Evolutionary conservation across 2,888 invertebrate species (phyloP).

Genomic region (Caenorhabditis angaria): DNA sequence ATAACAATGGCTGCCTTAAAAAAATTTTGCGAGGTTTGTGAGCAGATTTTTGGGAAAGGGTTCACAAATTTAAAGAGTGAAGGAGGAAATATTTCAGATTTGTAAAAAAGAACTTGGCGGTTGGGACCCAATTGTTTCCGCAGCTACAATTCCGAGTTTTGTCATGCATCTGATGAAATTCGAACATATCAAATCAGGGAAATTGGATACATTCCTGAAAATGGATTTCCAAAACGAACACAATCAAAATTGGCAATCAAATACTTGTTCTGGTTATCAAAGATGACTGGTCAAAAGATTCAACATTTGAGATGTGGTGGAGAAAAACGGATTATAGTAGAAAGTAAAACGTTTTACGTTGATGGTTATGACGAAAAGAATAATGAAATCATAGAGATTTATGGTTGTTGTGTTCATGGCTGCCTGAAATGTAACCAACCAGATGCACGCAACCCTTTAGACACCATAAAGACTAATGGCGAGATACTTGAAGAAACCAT

Average conservation of each 20-base stretch:
- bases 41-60: too few species aligned
- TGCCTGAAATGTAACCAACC: background rate
- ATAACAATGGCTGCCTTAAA: background rate
- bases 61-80: too few species aligned
- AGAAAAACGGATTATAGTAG: background rate
- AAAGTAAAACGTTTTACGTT: background rate
- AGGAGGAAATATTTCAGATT: too few species aligned
- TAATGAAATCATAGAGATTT: background rate
- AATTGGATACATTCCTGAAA: constrained; percentile 13
- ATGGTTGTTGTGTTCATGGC: background rate
- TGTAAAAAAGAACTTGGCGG: too few species aligned
- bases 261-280: constrained; percentile 2
- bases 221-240: constrained; percentile 1
- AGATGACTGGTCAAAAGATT: background rate
- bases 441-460: background rate
- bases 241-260: constrained; percentile 7
- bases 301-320: background rate
- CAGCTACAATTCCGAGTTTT: background rate
- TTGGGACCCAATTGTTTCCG: background rate
- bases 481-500: background rate
- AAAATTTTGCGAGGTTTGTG: background rate
- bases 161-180: constrained; percentile 1
- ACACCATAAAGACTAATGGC: background rate
- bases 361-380: background rate
- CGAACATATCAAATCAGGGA: constrained; percentile 1